phyloP scores from a whole-genome alignment of 2,888 invertebrate species.

The Oscheius onirici region DNA sequence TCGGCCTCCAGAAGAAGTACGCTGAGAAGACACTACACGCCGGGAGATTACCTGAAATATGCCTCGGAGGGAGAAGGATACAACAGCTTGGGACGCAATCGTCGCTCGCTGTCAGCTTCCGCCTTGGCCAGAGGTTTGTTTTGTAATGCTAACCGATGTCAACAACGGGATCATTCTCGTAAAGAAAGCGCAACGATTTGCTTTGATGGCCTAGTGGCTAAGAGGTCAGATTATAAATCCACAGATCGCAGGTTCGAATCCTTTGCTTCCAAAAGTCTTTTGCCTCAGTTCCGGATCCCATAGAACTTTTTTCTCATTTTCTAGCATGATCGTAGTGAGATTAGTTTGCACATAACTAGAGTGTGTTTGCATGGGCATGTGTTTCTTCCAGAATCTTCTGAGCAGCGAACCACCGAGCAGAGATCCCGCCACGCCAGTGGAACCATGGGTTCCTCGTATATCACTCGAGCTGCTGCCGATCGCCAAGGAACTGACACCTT shows the following conservation, averaged over 20 bases:
- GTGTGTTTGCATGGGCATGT: constrained; percentile 8
- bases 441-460: constrained; percentile 57
- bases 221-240: no score
- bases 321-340: constrained; percentile 1
- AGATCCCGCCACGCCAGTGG: constrained; percentile 64
- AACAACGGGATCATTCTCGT: no score
- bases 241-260: no score
- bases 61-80: constrained; percentile 68
- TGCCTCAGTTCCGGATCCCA: no score
- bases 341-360: constrained; percentile 9
- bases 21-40: constrained; percentile 70
- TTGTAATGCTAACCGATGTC: background rate
- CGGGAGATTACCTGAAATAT: constrained; percentile 71
- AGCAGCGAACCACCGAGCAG: constrained; percentile 34
- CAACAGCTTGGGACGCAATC: constrained; percentile 63
- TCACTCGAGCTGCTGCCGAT: constrained; percentile 58
- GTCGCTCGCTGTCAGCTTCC: constrained; percentile 70
- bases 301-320: no score
- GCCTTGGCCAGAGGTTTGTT: constrained; percentile 67
- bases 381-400: constrained; percentile 28
- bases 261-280: background rate
- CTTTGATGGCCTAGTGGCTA: no score
- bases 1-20: constrained; percentile 65
- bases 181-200: no score
- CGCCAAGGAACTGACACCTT: constrained; percentile 58